A percentile compares a stretch with the other conserved stretches of the same genome.
Conservation (phyloP, 2,113 vertebrate genomes). For the Hirundichthys speculiger region DNA sequence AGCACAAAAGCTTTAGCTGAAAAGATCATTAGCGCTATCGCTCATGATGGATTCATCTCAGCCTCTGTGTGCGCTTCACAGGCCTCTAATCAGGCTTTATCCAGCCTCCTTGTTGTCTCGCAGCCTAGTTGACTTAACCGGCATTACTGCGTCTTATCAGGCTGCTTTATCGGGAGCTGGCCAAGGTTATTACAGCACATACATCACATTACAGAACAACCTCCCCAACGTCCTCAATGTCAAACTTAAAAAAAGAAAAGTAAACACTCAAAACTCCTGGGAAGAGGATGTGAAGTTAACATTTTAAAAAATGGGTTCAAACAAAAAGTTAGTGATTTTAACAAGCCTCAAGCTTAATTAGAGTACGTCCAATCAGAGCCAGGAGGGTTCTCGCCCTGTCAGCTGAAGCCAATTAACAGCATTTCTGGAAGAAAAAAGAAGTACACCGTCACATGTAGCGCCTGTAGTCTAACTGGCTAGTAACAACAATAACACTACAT, state of each 20-base stretch:
- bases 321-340: conserved; percentile 18
- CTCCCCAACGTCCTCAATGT: not conserved
- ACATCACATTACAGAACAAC: not conserved
- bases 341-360: conserved; percentile 10
- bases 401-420: conserved; percentile 50
- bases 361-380: conserved; percentile 1
- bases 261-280: too few species aligned
- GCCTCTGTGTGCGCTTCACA: conserved; percentile 5
- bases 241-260: not conserved
- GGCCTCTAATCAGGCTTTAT: conserved; percentile 5
- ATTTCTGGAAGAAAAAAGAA: conserved; percentile 34
- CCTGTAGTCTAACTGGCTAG: too few species aligned
- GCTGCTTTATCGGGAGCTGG: conserved; percentile 14
- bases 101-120: conserved; percentile 5
- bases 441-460: conserved; percentile 47
- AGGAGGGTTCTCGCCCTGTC: conserved; percentile 26
- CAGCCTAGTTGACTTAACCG: conserved; percentile 15
- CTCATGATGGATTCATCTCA: conserved; percentile 19
- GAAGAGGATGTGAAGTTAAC: not conserved
- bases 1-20: not conserved
- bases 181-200: conserved; percentile 25
- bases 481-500: too few species aligned
- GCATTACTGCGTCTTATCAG: conserved; percentile 29
- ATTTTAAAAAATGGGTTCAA: conserved; percentile 11
- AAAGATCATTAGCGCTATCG: conserved; percentile 1